A percentile compares a stretch with the other conserved stretches of the same genome.
These are phyloP conservation scores for Meiosimyza platycephala DNA, from an alignment of 2,888 invertebrate genomes.

Conservation along the genomic window DNA sequence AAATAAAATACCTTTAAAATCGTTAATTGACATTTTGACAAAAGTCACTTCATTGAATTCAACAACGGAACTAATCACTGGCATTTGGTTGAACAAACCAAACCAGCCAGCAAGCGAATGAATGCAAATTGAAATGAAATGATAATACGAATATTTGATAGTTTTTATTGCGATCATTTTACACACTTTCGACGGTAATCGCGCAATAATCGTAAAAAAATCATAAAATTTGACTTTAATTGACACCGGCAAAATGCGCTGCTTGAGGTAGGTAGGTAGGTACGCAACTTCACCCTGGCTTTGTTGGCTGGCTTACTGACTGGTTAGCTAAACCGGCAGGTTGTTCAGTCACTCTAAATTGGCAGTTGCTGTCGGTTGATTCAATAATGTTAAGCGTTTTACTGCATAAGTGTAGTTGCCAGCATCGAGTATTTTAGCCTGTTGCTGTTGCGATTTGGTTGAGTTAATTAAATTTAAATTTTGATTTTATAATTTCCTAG, in stretches of 20 bases:
- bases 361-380: background rate
- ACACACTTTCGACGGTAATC: conserved; percentile 54
- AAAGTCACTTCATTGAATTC: background rate
- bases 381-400: conserved; percentile 33
- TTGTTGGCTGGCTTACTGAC: background rate
- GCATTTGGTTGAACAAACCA: background rate
- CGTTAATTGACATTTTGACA: conserved; percentile 40
- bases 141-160: conserved; percentile 40
- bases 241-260: conserved; percentile 10
- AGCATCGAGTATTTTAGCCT: conserved; percentile 15
- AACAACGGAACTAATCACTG: background rate
- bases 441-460: conserved; percentile 18
- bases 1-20: conserved; percentile 47
- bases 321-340: background rate
- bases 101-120: background rate
- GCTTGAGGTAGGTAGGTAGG: background rate
- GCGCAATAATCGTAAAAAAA: conserved; percentile 53
- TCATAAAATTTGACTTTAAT: conserved; percentile 54
- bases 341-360: background rate
- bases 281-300: background rate
- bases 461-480: conserved; percentile 33
- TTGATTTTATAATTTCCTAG: conserved; percentile 10
- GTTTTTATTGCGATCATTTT: conserved; percentile 52
- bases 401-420: conserved; percentile 17
- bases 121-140: conserved; percentile 45